Evolutionary conservation across 2,113 vertebrate species (phyloP), one percentile per base, ranked within the genome.

Genomic region (Malurus elegans): DNA sequence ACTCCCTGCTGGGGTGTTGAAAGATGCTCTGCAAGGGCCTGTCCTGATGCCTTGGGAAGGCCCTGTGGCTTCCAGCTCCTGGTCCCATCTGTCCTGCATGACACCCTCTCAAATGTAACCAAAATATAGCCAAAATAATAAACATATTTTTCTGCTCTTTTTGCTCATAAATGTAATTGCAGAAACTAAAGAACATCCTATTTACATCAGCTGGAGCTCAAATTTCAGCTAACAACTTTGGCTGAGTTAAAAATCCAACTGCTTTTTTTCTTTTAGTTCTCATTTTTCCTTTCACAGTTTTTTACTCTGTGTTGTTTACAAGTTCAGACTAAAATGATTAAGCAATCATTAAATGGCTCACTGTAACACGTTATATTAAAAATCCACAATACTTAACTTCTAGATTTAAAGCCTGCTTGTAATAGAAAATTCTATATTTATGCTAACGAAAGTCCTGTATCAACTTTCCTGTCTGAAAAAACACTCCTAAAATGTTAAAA

Each of bases 21-120:
- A 51, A 79, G 0, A 0, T 9, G 16, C 5, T 15, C 54, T 60
- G 8, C 1, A 3, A 58, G 14, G 16, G 3, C 9, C 16, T 25
- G 10, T 28, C 15, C 9, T 54, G 31, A 3, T 70, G 28, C 15
- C 11, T 28, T 34, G 20, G 19, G 18, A n/a, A 72, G 4, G 3
- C 18, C 11, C 14, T 28, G 20, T 18, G 17, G 12, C 38, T 81
- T 31, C 9, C 44, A 64, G 14, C 14, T 67, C 29, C 36, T 66
- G 8, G 8, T 12, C 24, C 36, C 23, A 66, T 38, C 8, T 75
- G 21, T 54, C 31, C 53, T 48, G 8, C 11, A 17, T 26, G 20
- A 14, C 32, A 66, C 9, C 12, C 23, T 42, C 40, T 36, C 42
- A 83, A 86, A 70, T 6, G 23, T 34, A 56, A 79, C 6, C 26